Percentiles rank a stretch among this genome's conserved stretches.
Conservation (phyloP, 2,888 invertebrate species). For the Caenorhabditis auriculariae region DNA sequence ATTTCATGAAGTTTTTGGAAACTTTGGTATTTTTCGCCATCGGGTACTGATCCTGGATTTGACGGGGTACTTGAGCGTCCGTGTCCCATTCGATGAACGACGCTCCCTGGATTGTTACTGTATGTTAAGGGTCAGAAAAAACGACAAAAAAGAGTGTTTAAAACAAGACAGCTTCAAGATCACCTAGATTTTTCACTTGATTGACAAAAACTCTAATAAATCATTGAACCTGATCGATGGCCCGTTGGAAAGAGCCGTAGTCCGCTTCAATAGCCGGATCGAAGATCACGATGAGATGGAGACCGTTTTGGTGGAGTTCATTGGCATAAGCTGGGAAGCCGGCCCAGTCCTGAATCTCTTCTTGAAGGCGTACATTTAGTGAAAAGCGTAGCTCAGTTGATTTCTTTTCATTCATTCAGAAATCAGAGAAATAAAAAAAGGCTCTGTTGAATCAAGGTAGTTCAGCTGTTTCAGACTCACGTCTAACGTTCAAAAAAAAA, state of each 20-base stretch:
- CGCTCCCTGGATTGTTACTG: slow-evolving; percentile 17
- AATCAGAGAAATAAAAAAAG: background rate
- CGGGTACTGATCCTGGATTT: slow-evolving; percentile 37
- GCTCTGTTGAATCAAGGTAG: no score
- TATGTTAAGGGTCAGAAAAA: background rate
- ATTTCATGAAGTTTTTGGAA: no score
- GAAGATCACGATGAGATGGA: slow-evolving; percentile 56
- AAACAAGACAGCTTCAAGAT: background rate
- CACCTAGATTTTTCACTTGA: background rate
- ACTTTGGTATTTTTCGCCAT: slow-evolving; percentile 33
- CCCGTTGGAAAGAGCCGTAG: slow-evolving; percentile 51
- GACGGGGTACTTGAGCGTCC: slow-evolving; percentile 25
- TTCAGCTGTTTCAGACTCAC: no score
- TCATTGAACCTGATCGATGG: slow-evolving; percentile 19
- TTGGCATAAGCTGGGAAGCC: slow-evolving; percentile 47
- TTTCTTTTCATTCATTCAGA: background rate
- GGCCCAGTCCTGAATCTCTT: slow-evolving; percentile 42
- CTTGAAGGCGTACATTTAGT: background rate
- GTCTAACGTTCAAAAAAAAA: no score
- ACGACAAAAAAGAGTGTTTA: slow-evolving; percentile 1
- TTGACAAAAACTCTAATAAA: background rate
- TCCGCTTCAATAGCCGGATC: slow-evolving; percentile 61
- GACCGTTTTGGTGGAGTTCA: slow-evolving; percentile 41
- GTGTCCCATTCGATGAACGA: slow-evolving; percentile 43
- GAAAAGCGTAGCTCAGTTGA: background rate